A percentile compares a stretch with the other conserved stretches of the same genome.
phyloP scores from a whole-genome alignment of 1,140 invertebrate species.

The Druon quercuslanigerum region DNA sequence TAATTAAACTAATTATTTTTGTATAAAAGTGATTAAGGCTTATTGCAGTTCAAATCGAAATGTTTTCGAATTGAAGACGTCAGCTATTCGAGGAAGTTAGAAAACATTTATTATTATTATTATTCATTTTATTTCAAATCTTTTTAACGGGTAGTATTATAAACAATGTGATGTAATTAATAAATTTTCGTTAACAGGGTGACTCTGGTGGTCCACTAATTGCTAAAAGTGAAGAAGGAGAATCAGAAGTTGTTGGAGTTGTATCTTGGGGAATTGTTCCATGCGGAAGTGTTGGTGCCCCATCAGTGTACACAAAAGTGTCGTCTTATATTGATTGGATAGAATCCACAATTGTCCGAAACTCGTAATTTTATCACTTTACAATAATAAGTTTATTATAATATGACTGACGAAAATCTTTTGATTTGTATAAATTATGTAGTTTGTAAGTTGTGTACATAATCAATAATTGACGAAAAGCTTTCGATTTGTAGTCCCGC shows the following conservation, averaged over 20 bases:
- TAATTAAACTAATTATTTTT: conserved; percentile 3
- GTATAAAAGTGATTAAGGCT: not conserved
- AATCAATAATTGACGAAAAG: too few relatives aligned
- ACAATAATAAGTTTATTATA: not conserved
- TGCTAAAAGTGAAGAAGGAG: conserved; percentile 48
- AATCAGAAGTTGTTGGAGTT: conserved; percentile 77
- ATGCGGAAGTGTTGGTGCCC: conserved; percentile 77
- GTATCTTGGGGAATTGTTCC: conserved; percentile 87
- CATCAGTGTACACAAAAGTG: conserved; percentile 84
- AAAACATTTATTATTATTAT: too few relatives aligned
- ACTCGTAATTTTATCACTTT: not conserved
- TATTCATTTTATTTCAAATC: too few relatives aligned
- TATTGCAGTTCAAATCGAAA: not conserved
- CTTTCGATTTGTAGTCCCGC: too few relatives aligned
- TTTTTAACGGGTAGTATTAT: too few relatives aligned
- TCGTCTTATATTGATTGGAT: conserved; percentile 76
- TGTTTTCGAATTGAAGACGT: too few relatives aligned
- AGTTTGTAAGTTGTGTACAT: too few relatives aligned
- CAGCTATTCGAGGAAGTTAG: too few relatives aligned
- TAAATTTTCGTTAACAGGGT: conserved; percentile 65
- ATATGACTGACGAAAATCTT: too few relatives aligned
- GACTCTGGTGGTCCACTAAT: conserved; percentile 83
- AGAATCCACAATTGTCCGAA: not conserved
- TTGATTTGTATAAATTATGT: not conserved
- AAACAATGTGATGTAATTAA: too few relatives aligned